Conservation (phyloP, 2,113 vertebrate genomes). For the Pygoscelis adeliae region DNA sequence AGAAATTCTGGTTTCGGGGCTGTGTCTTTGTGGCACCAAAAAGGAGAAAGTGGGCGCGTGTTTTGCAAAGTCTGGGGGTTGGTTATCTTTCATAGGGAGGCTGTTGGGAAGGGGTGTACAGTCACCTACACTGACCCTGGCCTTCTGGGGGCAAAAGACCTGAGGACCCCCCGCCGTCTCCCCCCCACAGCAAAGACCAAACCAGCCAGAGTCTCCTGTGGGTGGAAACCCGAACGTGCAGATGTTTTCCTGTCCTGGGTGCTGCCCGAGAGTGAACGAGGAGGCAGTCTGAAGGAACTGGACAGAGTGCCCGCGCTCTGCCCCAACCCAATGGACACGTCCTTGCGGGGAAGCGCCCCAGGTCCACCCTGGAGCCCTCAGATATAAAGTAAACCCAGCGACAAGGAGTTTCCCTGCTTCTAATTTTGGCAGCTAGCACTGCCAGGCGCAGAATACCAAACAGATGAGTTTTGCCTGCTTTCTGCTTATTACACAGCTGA, state of each 20-base stretch:
- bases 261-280: neutral
- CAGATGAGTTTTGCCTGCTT: neutral
- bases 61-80: neutral
- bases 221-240: neutral
- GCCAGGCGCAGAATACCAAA: neutral
- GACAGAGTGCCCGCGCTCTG: neutral
- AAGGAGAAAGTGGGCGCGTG: fast-evolving
- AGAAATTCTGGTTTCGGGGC: neutral
- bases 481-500: neutral
- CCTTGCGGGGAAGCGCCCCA: neutral
- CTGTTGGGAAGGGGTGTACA: neutral
- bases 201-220: neutral
- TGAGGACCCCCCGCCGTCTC: neutral
- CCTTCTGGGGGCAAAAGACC: neutral
- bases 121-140: neutral
- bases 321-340: neutral
- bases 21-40: fast-evolving
- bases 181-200: neutral
- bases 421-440: neutral
- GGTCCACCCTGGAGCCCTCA: neutral
- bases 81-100: neutral
- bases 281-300: neutral
- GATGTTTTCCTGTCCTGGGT: neutral
- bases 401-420: neutral
- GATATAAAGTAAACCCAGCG: neutral